Conservation (phyloP, 30 jellyfish, hydroid and myxozoan genomes). For the Pelagia noctiluca region DNA sequence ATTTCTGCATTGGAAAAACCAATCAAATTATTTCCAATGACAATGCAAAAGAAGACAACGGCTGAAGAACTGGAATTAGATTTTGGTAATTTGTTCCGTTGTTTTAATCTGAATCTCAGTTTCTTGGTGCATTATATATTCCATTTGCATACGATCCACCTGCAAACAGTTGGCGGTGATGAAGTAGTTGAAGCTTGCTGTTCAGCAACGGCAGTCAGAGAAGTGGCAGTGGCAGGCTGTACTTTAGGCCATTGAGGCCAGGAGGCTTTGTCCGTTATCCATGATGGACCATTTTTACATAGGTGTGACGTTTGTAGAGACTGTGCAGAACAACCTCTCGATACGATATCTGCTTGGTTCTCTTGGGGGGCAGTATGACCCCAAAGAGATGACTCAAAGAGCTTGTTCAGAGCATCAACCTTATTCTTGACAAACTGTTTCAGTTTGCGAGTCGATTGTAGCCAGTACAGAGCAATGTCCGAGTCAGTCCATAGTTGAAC, state of each 20-base stretch:
- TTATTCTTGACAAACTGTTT: constrained; percentile 30
- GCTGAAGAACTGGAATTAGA: too few relatives aligned
- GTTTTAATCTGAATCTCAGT: too few relatives aligned
- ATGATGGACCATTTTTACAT: constrained; percentile 30
- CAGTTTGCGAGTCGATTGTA: constrained; percentile 23
- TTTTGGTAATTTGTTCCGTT: too few relatives aligned
- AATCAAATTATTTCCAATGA: too few relatives aligned
- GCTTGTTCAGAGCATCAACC: constrained; percentile 19
- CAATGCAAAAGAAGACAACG: too few relatives aligned
- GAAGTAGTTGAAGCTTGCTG: neutral
- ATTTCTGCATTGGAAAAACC: too few relatives aligned
- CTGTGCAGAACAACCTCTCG: constrained; percentile 33
- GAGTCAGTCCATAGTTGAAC: constrained; percentile 57
- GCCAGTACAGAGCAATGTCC: constrained; percentile 38
- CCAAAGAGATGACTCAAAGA: constrained; percentile 35
- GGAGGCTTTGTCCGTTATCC: constrained; percentile 17
- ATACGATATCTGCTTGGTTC: constrained; percentile 22
- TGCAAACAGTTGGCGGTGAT: constrained; percentile 1
- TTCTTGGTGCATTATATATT: too few relatives aligned
- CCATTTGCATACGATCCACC: too few relatives aligned
- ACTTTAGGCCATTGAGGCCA: constrained; percentile 58
- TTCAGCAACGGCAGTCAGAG: constrained; percentile 29
- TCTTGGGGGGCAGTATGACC: constrained; percentile 44
- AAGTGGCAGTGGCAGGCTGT: constrained; percentile 15
- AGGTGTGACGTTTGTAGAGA: constrained; percentile 14